phyloP scores from a whole-genome alignment of 1,140 invertebrate species.

The Drosophila mojavensis region DNA sequence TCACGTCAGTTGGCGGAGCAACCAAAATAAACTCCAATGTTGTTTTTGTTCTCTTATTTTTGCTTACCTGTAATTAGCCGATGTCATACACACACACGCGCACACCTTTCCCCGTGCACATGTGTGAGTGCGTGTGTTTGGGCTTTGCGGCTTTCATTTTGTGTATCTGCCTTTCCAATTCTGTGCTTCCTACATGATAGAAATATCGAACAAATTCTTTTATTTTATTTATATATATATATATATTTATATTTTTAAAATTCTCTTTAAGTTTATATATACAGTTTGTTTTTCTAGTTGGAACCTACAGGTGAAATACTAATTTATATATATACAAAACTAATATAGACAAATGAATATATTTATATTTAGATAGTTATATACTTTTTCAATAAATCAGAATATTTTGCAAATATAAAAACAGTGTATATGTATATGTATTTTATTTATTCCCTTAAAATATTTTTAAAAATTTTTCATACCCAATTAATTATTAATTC shows the following conservation, averaged over 20 bases:
- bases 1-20: slow-evolving; percentile 60
- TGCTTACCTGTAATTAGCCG: slow-evolving; percentile 81
- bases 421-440: too few species aligned
- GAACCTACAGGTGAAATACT: too few species aligned
- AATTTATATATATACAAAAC: too few species aligned
- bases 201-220: slow-evolving; percentile 15
- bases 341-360: too few species aligned
- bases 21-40: slow-evolving; percentile 73
- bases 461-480: too few species aligned
- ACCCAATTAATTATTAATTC: too few species aligned
- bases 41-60: slow-evolving; percentile 42
- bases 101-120: not conserved
- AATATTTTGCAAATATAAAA: too few species aligned
- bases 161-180: slow-evolving; percentile 34
- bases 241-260: not conserved
- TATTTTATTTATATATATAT: not conserved
- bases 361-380: too few species aligned
- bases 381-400: too few species aligned
- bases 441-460: too few species aligned
- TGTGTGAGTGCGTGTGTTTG: slow-evolving; percentile 2
- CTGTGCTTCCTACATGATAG: slow-evolving; percentile 10
- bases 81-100: slow-evolving; percentile 58
- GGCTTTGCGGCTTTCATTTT: slow-evolving; percentile 32
- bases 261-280: not conserved
- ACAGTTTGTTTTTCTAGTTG: not conserved